Evolutionary conservation across 2,113 vertebrate species (phyloP), one percentile per base, ranked within the genome.

Genomic region (Anser brachyrhynchus): DNA sequence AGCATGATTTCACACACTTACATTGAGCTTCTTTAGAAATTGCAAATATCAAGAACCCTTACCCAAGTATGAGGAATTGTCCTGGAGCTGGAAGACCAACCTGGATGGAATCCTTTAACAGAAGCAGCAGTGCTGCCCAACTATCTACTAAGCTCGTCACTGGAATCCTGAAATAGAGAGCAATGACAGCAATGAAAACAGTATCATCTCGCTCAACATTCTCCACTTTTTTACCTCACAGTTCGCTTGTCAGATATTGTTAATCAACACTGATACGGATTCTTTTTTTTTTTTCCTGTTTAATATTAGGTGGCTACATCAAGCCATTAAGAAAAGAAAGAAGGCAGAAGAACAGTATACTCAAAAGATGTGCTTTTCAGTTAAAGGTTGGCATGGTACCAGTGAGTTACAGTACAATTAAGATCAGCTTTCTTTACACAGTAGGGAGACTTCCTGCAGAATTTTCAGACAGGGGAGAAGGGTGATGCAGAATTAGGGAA

Each of bases 41-140:
- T 59, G 57, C 31, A 91, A 77, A 28, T 54, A 57, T 44, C 57
- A 92, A 86, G 1, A 93, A 95, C 49, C 88, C 98, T 90, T 97
- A 99, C 99, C 99, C 99, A 51, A 99, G 98, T 88, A 99, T 98
- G 23, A 99, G 98, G 96, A 99, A 99, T 91, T 99, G 99, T 93
- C 99, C 99, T 0, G 99, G 99, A 57, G 99, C 99, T 69, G 99
- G 99, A 65, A 99, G 98, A 87, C 98, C 98, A 67, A 99, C 98
- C 86, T 99, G 99, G 51, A 99, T 98, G 6, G 99, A 99, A 95
- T 99, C 99, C 97, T 99, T 99, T 26, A 99, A 97, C 73, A 99
- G 98, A 10, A 99, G 97, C 80, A 99, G 94, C 83, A 99, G 97
- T 59, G 99, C 99, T 8, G 99, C 98, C 99, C 99, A 99, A 93